Percentiles rank a stretch among this genome's conserved stretches.
phyloP scores from a whole-genome alignment of 2,888 invertebrate species.

The Hypena proboscidalis region DNA sequence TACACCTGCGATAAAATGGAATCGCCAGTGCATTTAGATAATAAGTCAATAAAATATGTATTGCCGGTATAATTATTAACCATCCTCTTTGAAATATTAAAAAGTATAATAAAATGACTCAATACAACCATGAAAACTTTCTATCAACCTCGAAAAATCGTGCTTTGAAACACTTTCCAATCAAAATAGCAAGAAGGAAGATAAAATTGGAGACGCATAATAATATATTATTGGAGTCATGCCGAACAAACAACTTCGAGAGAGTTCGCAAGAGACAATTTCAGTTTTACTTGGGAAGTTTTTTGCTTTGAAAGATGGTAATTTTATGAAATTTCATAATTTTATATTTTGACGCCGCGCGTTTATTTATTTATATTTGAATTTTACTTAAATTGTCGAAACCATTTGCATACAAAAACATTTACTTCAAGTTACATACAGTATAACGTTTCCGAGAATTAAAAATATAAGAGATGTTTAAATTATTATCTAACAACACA shows the following conservation, averaged over 20 bases:
- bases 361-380: too few relatives aligned
- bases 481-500: too few relatives aligned
- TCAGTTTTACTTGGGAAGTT: constrained; percentile 37
- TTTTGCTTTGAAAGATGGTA: constrained; percentile 36
- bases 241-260: constrained; percentile 37
- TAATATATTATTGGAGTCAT: constrained; percentile 37
- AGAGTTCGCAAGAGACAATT: constrained; percentile 37
- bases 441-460: too few relatives aligned
- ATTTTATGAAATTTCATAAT: constrained; percentile 39
- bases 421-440: too few relatives aligned
- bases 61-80: too few relatives aligned
- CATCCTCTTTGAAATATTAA: too few relatives aligned
- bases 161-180: constrained; percentile 27
- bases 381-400: too few relatives aligned
- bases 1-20: too few relatives aligned
- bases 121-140: constrained; percentile 16
- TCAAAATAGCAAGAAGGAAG: constrained; percentile 29
- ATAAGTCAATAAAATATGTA: too few relatives aligned
- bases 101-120: constrained; percentile 3
- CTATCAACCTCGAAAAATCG: constrained; percentile 15
- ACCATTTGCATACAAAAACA: too few relatives aligned
- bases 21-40: too few relatives aligned
- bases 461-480: too few relatives aligned
- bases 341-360: constrained; percentile 3
- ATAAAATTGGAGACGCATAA: constrained; percentile 39